phyloP scores from a whole-genome alignment of 1,140 invertebrate genomes.

The Hyles vespertilio region DNA sequence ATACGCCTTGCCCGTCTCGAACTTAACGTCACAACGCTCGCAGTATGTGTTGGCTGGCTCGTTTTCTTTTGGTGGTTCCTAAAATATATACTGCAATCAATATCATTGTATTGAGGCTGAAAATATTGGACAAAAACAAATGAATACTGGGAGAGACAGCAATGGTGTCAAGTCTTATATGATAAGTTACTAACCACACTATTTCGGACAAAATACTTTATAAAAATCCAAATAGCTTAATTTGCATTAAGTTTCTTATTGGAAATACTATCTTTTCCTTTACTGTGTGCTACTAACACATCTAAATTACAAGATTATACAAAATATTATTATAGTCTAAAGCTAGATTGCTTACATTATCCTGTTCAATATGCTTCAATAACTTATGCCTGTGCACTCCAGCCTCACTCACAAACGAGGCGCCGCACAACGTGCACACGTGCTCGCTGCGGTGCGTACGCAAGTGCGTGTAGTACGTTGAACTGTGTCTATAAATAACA shows the following conservation, averaged over 20 bases:
- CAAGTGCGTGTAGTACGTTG: conserved; percentile 34
- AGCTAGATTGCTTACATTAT: conserved; percentile 12
- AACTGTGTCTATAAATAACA: conserved; percentile 20
- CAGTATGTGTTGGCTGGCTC: not conserved
- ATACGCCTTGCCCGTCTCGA: not conserved
- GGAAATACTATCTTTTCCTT: no score
- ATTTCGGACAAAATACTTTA: no score
- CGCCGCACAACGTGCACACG: conserved; percentile 27
- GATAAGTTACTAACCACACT: no score
- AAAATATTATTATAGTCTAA: not conserved
- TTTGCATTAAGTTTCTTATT: no score
- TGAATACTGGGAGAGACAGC: no score
- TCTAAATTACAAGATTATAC: no score
- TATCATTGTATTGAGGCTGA: no score
- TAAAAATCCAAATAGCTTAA: no score
- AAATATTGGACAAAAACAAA: no score
- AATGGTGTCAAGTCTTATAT: no score
- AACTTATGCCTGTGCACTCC: conserved; percentile 22
- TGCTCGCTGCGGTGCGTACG: conserved; percentile 25
- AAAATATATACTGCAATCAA: no score
- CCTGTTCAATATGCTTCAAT: conserved; percentile 16
- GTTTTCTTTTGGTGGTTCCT: not conserved
- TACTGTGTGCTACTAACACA: no score
- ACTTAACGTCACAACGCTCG: not conserved
- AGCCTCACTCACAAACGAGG: conserved; percentile 21